Conservation (phyloP, 2,797 vertebrate genomes). For the Bradypus variegatus region DNA sequence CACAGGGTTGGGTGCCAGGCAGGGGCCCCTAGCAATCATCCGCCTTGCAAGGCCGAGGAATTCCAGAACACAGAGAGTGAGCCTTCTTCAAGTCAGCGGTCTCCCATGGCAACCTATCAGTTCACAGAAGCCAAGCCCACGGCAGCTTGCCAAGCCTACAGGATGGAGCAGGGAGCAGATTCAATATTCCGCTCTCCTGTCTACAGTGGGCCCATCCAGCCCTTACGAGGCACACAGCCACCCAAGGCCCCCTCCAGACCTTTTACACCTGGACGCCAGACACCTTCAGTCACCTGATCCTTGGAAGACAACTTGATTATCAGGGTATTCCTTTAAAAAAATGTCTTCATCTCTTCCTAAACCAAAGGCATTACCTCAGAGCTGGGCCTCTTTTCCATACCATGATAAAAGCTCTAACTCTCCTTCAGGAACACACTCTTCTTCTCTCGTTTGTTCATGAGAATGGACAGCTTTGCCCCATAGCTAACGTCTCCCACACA, state of each 20-base stretch:
- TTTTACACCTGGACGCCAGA: too few species aligned
- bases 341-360: background rate
- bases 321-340: background rate
- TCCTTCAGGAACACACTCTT: background rate
- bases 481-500: background rate
- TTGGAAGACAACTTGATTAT: background rate
- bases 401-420: background rate
- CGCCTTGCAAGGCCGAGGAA: background rate
- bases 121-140: background rate
- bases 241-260: background rate
- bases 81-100: background rate
- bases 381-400: background rate
- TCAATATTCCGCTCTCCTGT: background rate
- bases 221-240: background rate
- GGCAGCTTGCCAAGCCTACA: background rate
- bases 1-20: too few species aligned
- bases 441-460: background rate
- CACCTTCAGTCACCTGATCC: background rate
- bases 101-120: background rate
- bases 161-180: background rate
- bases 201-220: background rate
- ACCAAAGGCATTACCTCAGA: background rate
- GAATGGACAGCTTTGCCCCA: background rate
- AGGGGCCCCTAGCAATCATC: accelerated
- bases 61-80: background rate